Percentiles rank a stretch among this genome's conserved stretches.
Evolutionary conservation across 2,113 vertebrate genomes (phyloP).

Genomic region (Poeciliopsis turrubarensis): DNA sequence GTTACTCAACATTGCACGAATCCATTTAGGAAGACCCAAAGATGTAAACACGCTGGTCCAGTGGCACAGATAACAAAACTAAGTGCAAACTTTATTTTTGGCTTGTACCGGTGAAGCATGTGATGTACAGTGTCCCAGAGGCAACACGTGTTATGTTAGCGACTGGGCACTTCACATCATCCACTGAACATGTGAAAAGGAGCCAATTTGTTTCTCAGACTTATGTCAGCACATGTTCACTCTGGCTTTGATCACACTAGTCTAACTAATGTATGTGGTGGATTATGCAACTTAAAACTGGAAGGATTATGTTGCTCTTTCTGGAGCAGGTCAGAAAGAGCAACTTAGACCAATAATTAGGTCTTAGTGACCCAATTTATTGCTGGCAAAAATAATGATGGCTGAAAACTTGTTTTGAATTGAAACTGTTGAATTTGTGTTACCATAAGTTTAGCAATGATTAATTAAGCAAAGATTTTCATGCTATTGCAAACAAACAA

Average conservation of each 20-base stretch:
- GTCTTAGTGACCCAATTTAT: not conserved
- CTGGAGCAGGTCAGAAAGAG: not conserved
- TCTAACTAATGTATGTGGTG: constrained; percentile 11
- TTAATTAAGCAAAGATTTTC: not conserved
- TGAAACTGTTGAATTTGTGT: too few relatives aligned
- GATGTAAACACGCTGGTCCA: constrained; percentile 19
- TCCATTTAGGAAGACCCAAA: constrained; percentile 3
- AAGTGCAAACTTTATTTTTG: constrained; percentile 11
- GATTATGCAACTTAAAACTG: constrained; percentile 39
- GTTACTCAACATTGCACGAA: not conserved
- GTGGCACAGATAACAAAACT: constrained; percentile 3
- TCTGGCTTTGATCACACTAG: constrained; percentile 56
- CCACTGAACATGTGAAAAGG: not conserved
- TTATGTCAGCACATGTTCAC: constrained; percentile 38
- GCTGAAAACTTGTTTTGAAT: not conserved
- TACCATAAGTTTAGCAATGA: not conserved
- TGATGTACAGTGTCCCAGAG: constrained; percentile 9
- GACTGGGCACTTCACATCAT: not conserved
- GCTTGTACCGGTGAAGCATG: not conserved
- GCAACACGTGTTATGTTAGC: not conserved
- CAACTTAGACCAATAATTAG: too few relatives aligned
- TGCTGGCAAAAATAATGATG: not conserved
- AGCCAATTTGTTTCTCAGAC: constrained; percentile 22
- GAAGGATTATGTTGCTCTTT: constrained; percentile 37
- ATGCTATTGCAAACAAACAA: not conserved